These are phyloP conservation scores for Pseudachorutes palmiensis DNA, from an alignment of 1,140 invertebrate species.

Conservation along the genomic window DNA sequence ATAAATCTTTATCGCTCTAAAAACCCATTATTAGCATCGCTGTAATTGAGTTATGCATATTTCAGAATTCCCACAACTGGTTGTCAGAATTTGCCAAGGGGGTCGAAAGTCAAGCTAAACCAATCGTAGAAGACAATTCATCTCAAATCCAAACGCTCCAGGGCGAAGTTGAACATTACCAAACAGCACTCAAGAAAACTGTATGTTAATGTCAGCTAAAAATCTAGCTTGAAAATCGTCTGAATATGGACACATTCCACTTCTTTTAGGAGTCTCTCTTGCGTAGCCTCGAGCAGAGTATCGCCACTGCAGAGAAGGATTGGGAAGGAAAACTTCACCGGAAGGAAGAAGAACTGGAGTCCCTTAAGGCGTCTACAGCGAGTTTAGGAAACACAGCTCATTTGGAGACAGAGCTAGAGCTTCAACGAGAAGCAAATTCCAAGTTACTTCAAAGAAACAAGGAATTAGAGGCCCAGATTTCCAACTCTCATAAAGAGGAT, in stretches of 20 bases:
- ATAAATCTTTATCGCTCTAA: no score
- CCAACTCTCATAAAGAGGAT: background rate
- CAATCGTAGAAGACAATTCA: background rate
- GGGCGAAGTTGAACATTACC: conserved; percentile 9
- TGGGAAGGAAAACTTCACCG: background rate
- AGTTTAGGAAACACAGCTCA: background rate
- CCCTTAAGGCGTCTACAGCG: background rate
- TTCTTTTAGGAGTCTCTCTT: conserved; percentile 5
- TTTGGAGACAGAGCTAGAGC: background rate
- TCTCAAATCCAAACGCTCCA: background rate
- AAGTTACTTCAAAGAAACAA: background rate
- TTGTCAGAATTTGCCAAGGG: background rate
- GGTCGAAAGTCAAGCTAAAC: background rate
- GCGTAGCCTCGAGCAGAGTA: background rate
- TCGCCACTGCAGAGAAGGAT: background rate
- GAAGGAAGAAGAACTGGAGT: background rate
- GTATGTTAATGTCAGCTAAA: background rate
- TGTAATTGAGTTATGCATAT: background rate
- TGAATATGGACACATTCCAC: background rate
- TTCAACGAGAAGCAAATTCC: conserved; percentile 1
- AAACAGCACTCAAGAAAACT: background rate
- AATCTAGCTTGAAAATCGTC: conserved; percentile 8
- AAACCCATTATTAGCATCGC: no score
- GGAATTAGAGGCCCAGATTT: background rate
- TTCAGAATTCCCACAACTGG: background rate